These are phyloP conservation scores for Psilopsiagon aurifrons DNA, from an alignment of 2,113 vertebrate genomes.

Conservation along the genomic window DNA sequence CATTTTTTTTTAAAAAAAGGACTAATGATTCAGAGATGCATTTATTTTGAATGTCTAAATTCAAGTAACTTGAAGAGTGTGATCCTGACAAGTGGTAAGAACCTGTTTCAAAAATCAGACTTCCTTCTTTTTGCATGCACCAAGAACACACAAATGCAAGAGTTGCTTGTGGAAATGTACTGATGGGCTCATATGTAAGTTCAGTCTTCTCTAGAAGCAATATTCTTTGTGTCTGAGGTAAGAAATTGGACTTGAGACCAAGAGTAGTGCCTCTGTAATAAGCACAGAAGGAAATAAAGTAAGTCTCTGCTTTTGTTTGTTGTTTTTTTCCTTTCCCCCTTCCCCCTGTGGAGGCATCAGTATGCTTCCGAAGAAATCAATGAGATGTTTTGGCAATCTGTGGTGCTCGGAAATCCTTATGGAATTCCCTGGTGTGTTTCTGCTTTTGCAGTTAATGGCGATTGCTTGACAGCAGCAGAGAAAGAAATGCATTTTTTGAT, in stretches of 20 bases:
- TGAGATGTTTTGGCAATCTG: background rate
- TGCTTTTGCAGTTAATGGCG: background rate
- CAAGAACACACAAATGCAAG: background rate
- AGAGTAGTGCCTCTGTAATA: background rate
- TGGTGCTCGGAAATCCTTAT: background rate
- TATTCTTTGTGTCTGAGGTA: background rate
- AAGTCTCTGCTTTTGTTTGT: background rate
- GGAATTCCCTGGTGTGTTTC: background rate
- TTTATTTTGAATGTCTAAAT: background rate
- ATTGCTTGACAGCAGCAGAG: background rate
- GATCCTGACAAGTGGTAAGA: background rate
- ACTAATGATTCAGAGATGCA: background rate
- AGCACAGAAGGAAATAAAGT: background rate
- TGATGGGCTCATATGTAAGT: background rate
- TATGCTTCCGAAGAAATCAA: background rate
- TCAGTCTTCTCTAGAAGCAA: background rate
- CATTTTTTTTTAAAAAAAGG: background rate
- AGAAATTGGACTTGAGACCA: background rate
- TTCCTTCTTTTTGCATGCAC: accelerated
- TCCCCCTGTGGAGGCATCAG: background rate
- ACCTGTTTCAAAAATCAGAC: background rate
- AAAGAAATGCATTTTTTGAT: background rate
- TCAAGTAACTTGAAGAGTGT: background rate
- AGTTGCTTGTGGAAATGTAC: background rate
- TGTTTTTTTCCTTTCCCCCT: background rate